Evolutionary conservation across 2,113 vertebrate species (phyloP).

Genomic region (Lonchura striata): DNA sequence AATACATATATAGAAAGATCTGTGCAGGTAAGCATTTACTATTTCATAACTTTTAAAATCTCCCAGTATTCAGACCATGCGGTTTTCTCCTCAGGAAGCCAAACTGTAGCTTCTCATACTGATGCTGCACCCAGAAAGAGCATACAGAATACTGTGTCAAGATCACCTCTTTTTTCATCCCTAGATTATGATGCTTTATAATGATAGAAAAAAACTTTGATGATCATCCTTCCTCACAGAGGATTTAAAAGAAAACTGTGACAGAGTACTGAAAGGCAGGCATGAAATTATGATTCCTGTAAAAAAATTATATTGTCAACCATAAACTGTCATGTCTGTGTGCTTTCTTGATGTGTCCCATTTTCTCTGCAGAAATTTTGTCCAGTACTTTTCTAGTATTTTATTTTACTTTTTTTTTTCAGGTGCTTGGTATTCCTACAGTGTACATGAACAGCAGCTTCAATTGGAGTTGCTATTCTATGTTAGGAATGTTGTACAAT

Average conservation of each 20-base stretch:
- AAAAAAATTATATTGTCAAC: not conserved
- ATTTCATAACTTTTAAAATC: not conserved
- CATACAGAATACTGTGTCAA: not conserved
- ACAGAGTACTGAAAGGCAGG: not conserved
- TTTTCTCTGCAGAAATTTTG: not conserved
- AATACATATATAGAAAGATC: not conserved
- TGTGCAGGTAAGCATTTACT: not conserved
- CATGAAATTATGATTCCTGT: not conserved
- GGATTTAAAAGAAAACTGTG: not conserved
- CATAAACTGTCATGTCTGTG: not conserved
- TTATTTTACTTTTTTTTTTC: not conserved
- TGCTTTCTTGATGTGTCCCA: not conserved
- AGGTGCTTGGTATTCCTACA: not conserved
- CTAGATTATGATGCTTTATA: not conserved
- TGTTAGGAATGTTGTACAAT: not conserved
- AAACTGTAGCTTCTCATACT: not conserved
- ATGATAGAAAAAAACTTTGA: not conserved
- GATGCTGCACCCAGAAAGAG: not conserved
- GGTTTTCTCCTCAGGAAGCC: not conserved
- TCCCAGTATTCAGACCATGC: not conserved
- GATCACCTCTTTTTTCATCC: not conserved
- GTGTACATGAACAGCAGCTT: not conserved
- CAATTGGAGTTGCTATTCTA: not conserved
- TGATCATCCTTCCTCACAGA: not conserved
- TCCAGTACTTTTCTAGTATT: not conserved